Conservation (phyloP, 1,140 invertebrate genomes). For the Trichomalopsis sarcophagae region DNA sequence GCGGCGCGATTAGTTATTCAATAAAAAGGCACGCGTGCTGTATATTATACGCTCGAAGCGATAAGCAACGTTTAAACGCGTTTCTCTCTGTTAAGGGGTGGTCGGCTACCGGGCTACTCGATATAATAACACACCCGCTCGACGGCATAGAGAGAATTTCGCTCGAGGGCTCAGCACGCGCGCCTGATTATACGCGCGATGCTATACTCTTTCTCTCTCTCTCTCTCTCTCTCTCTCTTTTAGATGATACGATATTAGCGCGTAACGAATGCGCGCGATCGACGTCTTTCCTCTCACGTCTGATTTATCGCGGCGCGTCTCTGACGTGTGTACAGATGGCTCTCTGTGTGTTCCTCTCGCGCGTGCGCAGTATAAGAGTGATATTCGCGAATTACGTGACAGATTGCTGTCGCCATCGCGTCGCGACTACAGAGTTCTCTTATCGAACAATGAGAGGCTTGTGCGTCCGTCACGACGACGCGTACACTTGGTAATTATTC, state of each 20-base stretch:
- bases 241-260: slow-evolving; percentile 68
- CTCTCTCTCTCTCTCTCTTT: neutral
- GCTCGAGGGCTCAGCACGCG: slow-evolving; percentile 54
- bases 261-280: slow-evolving; percentile 62
- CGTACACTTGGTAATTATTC: neutral
- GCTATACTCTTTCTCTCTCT: too few species aligned
- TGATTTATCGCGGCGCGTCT: slow-evolving; percentile 36
- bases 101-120: neutral
- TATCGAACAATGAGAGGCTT: neutral
- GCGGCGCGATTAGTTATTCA: neutral
- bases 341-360: neutral
- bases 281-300: slow-evolving; percentile 32
- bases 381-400: slow-evolving; percentile 57
- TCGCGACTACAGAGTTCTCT: slow-evolving; percentile 35
- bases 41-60: too few species aligned
- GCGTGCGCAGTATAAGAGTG: too few species aligned
- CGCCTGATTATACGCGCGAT: neutral
- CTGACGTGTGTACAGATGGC: neutral
- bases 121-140: slow-evolving; percentile 65
- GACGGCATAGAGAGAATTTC: slow-evolving; percentile 46
- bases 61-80: neutral
- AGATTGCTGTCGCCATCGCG: slow-evolving; percentile 57
- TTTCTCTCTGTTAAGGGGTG: neutral
- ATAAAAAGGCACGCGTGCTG: neutral
- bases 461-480: neutral